Evolutionary conservation across 1,140 invertebrate genomes (phyloP).

Genomic region (Drosophila funebris): DNA sequence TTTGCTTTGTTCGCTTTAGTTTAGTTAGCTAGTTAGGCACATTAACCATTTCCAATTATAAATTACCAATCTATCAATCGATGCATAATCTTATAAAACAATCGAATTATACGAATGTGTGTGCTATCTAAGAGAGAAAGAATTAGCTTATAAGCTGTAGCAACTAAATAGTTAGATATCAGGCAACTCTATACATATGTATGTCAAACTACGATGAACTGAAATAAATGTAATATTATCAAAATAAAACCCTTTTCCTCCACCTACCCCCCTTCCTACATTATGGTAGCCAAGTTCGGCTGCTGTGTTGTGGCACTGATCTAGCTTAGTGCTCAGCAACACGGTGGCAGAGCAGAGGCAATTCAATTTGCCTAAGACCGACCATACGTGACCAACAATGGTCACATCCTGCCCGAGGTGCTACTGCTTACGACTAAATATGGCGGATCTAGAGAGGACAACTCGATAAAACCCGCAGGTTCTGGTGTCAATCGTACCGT

Average conservation of each 20-base stretch:
- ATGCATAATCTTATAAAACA: conserved; percentile 17
- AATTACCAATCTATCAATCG: conserved; percentile 68
- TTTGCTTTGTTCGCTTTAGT: conserved; percentile 38
- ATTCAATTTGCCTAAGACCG: conserved; percentile 35
- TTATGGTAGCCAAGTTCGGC: conserved; percentile 15
- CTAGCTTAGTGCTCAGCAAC: not conserved
- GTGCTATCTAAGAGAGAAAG: conserved; percentile 27
- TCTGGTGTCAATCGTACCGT: conserved; percentile 48
- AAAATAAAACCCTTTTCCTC: conserved; percentile 1
- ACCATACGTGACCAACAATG: conserved; percentile 32
- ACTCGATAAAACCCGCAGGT: conserved; percentile 52
- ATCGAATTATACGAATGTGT: conserved; percentile 30
- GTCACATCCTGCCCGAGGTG: conserved; percentile 53
- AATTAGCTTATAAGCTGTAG: conserved; percentile 28
- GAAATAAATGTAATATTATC: conserved; percentile 59
- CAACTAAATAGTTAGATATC: conserved; percentile 32
- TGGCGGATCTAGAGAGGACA: conserved; percentile 55
- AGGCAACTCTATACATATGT: conserved; percentile 25
- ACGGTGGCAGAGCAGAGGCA: conserved; percentile 18
- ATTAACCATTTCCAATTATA: conserved; percentile 64
- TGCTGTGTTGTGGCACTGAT: not conserved
- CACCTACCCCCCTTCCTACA: not conserved
- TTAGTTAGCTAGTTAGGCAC: conserved; percentile 66
- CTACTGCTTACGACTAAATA: conserved; percentile 46
- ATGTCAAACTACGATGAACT: conserved; percentile 55